Conservation (phyloP, 92 coral and sea anemone genomes). For the Anthopleura xanthogrammica region DNA sequence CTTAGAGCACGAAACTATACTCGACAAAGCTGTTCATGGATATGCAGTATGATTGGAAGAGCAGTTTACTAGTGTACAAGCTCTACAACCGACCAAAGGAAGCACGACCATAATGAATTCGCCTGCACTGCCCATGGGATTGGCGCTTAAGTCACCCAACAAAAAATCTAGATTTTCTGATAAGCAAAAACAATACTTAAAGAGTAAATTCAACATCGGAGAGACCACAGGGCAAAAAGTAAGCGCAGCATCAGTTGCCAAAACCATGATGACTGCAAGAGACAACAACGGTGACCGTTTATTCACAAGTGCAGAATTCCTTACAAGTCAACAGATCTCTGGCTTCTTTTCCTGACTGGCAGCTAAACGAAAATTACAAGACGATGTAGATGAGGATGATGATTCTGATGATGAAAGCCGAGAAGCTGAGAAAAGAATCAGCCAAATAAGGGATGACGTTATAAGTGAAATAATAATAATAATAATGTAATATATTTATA, state of each 20-base stretch:
- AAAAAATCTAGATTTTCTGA: constrained; percentile 17
- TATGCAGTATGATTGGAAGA: constrained; percentile 38
- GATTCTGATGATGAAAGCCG: constrained; percentile 34
- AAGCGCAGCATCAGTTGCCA: constrained; percentile 41
- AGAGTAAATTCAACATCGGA: constrained; percentile 23
- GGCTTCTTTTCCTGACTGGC: constrained; percentile 60
- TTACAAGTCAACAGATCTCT: constrained; percentile 44
- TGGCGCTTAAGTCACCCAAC: constrained; percentile 22
- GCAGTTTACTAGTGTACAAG: constrained; percentile 21
- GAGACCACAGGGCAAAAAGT: constrained; percentile 41
- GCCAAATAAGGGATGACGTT: constrained; percentile 44
- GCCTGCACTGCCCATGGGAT: constrained; percentile 31
- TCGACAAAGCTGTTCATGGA: constrained; percentile 40
- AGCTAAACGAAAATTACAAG: constrained; percentile 40
- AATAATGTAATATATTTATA: too few relatives aligned
- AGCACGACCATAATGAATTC: background rate
- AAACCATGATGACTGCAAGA: constrained; percentile 46
- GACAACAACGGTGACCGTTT: constrained; percentile 36
- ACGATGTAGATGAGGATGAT: constrained; percentile 19
- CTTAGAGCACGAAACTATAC: constrained; percentile 46
- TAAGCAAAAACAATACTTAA: constrained; percentile 36
- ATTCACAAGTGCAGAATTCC: constrained; percentile 44
- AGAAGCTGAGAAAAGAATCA: constrained; percentile 35
- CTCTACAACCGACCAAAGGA: background rate
- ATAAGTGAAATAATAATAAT: too few relatives aligned